Conservation (phyloP, 1,140 invertebrate species). For the Diuraphis noxia region DNA sequence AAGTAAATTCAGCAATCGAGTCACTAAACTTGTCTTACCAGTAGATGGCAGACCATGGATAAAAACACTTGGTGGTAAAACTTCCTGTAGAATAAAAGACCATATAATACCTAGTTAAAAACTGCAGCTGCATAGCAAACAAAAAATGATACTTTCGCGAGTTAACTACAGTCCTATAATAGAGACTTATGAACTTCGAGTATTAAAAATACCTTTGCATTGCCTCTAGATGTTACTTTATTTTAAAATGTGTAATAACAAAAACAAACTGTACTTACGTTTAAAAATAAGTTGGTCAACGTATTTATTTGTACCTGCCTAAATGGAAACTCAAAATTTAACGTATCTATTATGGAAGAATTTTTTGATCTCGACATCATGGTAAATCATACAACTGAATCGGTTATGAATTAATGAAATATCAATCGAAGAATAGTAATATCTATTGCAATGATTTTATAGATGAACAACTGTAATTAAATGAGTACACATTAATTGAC, state of each 20-base stretch:
- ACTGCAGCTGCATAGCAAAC: background rate
- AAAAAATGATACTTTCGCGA: background rate
- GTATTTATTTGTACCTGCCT: constrained; percentile 39
- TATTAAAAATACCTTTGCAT: background rate
- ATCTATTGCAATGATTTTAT: background rate
- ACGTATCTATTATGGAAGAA: background rate
- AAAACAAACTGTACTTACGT: background rate
- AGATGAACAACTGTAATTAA: background rate
- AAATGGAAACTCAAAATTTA: constrained; percentile 44
- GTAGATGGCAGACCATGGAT: constrained; percentile 78
- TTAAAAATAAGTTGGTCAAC: constrained; percentile 23
- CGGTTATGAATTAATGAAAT: background rate
- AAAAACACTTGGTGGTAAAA: constrained; percentile 64
- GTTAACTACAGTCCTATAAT: background rate
- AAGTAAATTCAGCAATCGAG: constrained; percentile 62
- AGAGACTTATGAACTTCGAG: background rate
- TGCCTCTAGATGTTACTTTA: background rate
- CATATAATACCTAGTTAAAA: background rate
- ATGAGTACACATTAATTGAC: too few species aligned
- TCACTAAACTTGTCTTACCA: constrained; percentile 76
- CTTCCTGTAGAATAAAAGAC: constrained; percentile 51
- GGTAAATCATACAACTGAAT: background rate
- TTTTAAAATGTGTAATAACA: background rate
- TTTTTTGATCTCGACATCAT: background rate
- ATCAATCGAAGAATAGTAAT: background rate